Conservation (phyloP, 2,888 invertebrate genomes). For the Ochropleura leucogaster region DNA sequence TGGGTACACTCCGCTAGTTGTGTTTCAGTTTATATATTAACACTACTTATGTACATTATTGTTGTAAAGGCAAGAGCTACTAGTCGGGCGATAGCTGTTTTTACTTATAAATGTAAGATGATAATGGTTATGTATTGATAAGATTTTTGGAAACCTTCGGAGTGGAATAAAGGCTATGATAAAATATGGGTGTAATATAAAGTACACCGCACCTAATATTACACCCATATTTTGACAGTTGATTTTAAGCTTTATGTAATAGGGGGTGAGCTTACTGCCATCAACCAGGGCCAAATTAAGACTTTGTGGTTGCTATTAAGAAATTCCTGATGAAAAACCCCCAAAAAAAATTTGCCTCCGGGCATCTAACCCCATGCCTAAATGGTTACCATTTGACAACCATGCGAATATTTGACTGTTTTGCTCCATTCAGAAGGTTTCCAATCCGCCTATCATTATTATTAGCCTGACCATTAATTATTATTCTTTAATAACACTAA, state of each 20-base stretch:
- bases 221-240: not conserved
- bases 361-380: not conserved
- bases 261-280: not conserved
- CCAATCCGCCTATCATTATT: not conserved
- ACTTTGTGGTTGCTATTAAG: not conserved
- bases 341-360: not conserved
- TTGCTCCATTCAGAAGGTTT: not conserved
- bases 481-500: constrained; percentile 28
- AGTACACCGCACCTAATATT: no score
- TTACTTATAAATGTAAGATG: constrained; percentile 42
- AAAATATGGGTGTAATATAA: no score
- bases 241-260: not conserved
- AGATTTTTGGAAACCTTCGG: not conserved
- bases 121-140: not conserved
- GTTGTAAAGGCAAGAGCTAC: constrained; percentile 83
- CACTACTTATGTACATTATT: constrained; percentile 67
- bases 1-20: not conserved
- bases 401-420: not conserved
- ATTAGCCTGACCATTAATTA: constrained; percentile 22
- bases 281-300: not conserved
- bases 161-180: not conserved
- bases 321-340: not conserved
- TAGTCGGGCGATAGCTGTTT: constrained; percentile 86
- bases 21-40: constrained; percentile 53
- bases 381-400: not conserved